A percentile compares a stretch with the other conserved stretches of the same genome.
These are phyloP conservation scores for Pantala flavescens DNA, from an alignment of 1,140 invertebrate genomes.

Conservation along the genomic window DNA sequence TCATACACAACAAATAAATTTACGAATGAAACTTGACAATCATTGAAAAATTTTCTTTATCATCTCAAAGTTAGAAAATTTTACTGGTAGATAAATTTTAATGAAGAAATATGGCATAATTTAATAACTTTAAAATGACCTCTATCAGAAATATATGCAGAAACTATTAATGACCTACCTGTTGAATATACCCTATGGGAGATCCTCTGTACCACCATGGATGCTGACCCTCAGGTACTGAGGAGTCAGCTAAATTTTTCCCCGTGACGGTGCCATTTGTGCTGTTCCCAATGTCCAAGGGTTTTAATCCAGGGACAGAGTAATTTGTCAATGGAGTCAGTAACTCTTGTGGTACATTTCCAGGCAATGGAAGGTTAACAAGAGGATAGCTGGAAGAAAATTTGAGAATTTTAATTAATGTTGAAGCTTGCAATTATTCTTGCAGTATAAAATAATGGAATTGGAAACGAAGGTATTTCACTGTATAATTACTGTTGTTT, in stretches of 20 bases:
- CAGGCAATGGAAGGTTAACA: constrained; percentile 67
- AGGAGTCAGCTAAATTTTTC: constrained; percentile 14
- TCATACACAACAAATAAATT: too few species aligned
- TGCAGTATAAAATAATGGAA: too few species aligned
- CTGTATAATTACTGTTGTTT: too few species aligned
- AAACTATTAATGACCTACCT: constrained; percentile 43
- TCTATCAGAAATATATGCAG: too few species aligned
- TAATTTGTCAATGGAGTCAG: constrained; percentile 33
- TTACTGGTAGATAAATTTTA: too few species aligned
- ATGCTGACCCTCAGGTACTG: constrained; percentile 9
- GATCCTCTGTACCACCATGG: constrained; percentile 31
- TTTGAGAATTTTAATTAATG: neutral
- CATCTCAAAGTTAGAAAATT: too few species aligned
- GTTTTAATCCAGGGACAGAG: constrained; percentile 26
- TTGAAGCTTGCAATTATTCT: neutral
- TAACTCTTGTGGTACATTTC: constrained; percentile 62
- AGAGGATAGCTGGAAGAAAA: constrained; percentile 58
- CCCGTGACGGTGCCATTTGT: constrained; percentile 33
- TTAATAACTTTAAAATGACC: too few species aligned
- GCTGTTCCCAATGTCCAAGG: constrained; percentile 28
- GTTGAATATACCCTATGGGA: constrained; percentile 71
- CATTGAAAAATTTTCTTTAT: too few species aligned
- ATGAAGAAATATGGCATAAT: too few species aligned
- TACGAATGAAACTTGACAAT: too few species aligned
- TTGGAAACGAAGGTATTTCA: too few species aligned